These are phyloP conservation scores for Sitophilus oryzae DNA, from an alignment of 1,140 invertebrate genomes.

Conservation along the genomic window DNA sequence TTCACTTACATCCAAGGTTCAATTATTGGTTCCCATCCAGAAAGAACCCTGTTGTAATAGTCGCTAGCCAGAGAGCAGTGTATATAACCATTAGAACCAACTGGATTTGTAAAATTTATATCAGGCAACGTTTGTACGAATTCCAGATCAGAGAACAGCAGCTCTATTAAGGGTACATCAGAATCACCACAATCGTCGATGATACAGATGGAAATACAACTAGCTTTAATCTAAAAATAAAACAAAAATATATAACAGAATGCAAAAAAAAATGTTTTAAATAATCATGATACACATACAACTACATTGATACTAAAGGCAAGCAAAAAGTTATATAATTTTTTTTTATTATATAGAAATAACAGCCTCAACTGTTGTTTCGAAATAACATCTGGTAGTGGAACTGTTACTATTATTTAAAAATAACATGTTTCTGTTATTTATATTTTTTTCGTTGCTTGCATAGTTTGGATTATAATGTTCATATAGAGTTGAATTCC, in stretches of 20 bases:
- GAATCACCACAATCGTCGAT: slow-evolving; percentile 97
- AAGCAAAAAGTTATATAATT: too few relatives aligned
- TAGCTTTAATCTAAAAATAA: slow-evolving; percentile 52
- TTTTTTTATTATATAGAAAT: too few relatives aligned
- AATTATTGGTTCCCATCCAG: slow-evolving; percentile 94
- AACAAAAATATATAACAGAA: not conserved
- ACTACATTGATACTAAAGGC: too few relatives aligned
- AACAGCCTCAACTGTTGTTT: too few relatives aligned
- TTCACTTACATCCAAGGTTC: slow-evolving; percentile 80
- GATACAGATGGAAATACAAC: slow-evolving; percentile 76
- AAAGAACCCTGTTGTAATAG: slow-evolving; percentile 91
- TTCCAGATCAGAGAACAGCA: slow-evolving; percentile 65
- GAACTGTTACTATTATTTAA: too few relatives aligned
- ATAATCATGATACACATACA: too few relatives aligned
- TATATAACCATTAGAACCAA: slow-evolving; percentile 38
- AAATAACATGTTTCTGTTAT: too few relatives aligned
- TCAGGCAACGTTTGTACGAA: slow-evolving; percentile 53
- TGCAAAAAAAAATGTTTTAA: too few relatives aligned
- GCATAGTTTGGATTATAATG: too few relatives aligned
- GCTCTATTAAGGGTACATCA: slow-evolving; percentile 87
- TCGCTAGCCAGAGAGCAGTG: slow-evolving; percentile 66
- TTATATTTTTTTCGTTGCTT: too few relatives aligned
- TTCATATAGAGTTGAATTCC: too few relatives aligned
- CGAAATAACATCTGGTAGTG: too few relatives aligned
- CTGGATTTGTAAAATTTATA: slow-evolving; percentile 27